Evolutionary conservation across 2,113 vertebrate species (phyloP).

Genomic region (Acanthochromis polyacanthus): DNA sequence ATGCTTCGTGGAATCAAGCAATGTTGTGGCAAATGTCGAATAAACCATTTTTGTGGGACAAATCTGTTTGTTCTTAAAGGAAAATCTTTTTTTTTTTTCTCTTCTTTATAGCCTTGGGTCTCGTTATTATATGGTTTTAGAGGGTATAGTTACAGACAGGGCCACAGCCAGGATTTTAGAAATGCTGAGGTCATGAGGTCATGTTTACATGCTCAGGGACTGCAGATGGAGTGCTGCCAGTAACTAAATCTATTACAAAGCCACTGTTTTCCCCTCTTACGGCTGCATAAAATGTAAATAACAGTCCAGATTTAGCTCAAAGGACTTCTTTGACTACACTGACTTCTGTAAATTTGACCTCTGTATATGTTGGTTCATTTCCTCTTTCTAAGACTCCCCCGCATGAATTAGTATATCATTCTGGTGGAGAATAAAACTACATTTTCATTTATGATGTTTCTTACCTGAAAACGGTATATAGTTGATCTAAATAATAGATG

Average conservation of each 20-base stretch:
- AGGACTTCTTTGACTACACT: too few species aligned
- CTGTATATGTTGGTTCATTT: background rate
- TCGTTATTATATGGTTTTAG: background rate
- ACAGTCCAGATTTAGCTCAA: background rate
- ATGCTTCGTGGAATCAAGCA: conserved; percentile 28
- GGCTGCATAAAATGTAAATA: background rate
- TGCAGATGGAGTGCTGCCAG: conserved; percentile 4
- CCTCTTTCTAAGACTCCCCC: too few species aligned
- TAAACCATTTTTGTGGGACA: conserved; percentile 23
- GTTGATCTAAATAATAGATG: too few species aligned
- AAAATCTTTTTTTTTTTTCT: background rate
- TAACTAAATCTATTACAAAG: background rate
- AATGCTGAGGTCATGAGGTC: conserved; percentile 5
- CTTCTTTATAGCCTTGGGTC: conserved; percentile 6
- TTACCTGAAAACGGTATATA: too few species aligned
- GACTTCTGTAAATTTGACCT: background rate
- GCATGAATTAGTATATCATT: too few species aligned
- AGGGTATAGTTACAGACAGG: background rate
- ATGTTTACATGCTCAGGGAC: background rate
- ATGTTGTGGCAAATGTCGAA: conserved; percentile 34
- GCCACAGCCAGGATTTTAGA: background rate
- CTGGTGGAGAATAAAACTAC: too few species aligned
- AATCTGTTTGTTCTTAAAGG: conserved; percentile 31
- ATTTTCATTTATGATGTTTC: too few species aligned
- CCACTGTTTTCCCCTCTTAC: background rate